Percentiles rank a stretch among this genome's conserved stretches.
Evolutionary conservation across 2,888 invertebrate genomes (phyloP).

Genomic region (Boloria selene): DNA sequence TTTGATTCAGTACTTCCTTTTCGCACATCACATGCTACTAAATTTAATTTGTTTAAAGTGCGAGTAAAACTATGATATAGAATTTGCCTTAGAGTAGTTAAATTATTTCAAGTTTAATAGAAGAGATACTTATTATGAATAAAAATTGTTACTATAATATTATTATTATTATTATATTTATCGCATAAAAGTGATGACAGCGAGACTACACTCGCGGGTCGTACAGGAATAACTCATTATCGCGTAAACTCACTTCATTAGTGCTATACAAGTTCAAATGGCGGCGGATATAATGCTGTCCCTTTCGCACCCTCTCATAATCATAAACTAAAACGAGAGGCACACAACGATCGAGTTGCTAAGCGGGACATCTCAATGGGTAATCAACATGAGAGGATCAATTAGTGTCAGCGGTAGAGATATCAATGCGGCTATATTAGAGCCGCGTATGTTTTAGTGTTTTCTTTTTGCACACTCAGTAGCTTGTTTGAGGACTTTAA

Average conservation of each 20-base stretch:
- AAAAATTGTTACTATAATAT: no score
- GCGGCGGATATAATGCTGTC: neutral
- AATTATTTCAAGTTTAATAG: no score
- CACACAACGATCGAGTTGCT: conserved; percentile 12
- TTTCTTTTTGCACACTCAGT: no score
- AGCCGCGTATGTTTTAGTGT: conserved; percentile 1
- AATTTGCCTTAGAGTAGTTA: no score
- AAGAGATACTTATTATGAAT: no score
- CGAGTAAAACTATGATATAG: no score
- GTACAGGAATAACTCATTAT: conserved; percentile 22
- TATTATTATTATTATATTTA: no score
- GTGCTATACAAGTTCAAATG: conserved; percentile 19
- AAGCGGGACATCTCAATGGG: conserved; percentile 23
- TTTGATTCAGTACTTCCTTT: neutral
- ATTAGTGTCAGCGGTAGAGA: conserved; percentile 22
- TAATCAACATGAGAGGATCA: conserved; percentile 25
- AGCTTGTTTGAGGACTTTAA: no score
- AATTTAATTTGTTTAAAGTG: no score
- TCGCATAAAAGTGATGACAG: neutral
- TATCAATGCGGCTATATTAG: neutral
- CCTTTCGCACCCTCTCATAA: neutral
- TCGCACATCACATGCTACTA: neutral
- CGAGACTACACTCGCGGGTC: neutral
- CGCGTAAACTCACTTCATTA: conserved; percentile 26
- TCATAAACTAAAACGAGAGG: neutral